These are phyloP conservation scores for Drosophila austrosaltans DNA, from an alignment of 2,888 invertebrate genomes.

Conservation along the genomic window DNA sequence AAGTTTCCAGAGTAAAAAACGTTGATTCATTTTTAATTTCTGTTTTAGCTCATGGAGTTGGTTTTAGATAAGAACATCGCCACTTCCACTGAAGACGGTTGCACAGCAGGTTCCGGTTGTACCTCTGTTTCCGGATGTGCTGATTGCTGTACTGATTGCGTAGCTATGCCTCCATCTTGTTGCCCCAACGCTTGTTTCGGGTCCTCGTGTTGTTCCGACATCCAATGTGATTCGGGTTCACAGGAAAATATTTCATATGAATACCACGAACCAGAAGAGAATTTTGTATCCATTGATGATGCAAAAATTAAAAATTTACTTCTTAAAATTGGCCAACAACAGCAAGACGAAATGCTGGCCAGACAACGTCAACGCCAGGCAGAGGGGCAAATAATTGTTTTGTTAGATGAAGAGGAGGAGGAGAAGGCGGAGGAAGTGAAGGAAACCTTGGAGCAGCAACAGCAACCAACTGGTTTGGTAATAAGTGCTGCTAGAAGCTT, in stretches of 20 bases:
- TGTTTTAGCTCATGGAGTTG: slow-evolving; percentile 56
- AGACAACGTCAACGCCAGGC: slow-evolving; percentile 20
- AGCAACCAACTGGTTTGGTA: slow-evolving; percentile 30
- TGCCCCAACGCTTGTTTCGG: slow-evolving; percentile 49
- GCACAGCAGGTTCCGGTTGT: not conserved
- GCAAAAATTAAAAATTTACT: slow-evolving; percentile 80
- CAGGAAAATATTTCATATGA: slow-evolving; percentile 62
- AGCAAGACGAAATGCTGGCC: slow-evolving; percentile 48
- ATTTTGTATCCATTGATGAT: slow-evolving; percentile 83
- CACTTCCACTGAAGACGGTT: not conserved
- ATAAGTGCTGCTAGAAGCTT: slow-evolving; percentile 52
- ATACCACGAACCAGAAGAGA: slow-evolving; percentile 81
- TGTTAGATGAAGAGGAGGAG: slow-evolving; percentile 74
- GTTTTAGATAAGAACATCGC: slow-evolving; percentile 25
- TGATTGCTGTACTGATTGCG: slow-evolving; percentile 60
- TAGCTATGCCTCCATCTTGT: slow-evolving; percentile 20
- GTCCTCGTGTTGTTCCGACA: slow-evolving; percentile 55
- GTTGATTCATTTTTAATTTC: not conserved
- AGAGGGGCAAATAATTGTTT: slow-evolving; percentile 65
- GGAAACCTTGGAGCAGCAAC: slow-evolving; percentile 26
- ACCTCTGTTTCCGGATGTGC: slow-evolving; percentile 50
- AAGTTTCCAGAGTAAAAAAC: too few relatives aligned
- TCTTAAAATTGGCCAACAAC: slow-evolving; percentile 74
- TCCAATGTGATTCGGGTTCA: slow-evolving; percentile 48
- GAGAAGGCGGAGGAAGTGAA: slow-evolving; percentile 13